A percentile compares a stretch with the other conserved stretches of the same genome.
Conservation (phyloP, 1,140 invertebrate species). For the Orius laevigatus region DNA sequence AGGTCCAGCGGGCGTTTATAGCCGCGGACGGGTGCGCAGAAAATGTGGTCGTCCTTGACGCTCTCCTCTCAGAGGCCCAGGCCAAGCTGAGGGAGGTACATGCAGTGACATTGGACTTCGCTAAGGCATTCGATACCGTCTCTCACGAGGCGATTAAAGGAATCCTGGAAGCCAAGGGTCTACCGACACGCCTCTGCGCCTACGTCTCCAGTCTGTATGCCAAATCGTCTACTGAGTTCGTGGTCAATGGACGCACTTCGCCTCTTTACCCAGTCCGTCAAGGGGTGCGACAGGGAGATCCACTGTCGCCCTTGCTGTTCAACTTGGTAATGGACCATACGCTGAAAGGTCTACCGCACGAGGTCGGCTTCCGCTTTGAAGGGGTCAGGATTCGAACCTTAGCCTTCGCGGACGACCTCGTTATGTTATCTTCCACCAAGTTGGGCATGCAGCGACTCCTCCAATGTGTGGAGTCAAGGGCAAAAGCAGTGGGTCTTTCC, state of each 20-base stretch:
- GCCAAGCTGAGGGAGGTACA: not conserved
- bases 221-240: not conserved
- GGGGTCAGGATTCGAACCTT: constrained; percentile 6
- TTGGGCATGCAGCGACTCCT: no score
- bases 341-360: constrained; percentile 8
- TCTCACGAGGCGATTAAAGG: constrained; percentile 18
- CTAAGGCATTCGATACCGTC: constrained; percentile 26
- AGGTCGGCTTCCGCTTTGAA: not conserved
- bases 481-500: no score
- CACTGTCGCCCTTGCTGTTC: constrained; percentile 23
- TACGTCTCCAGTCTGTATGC: not conserved
- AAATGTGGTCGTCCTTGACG: not conserved
- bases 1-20: not conserved
- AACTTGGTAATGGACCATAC: constrained; percentile 23
- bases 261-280: no score
- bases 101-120: constrained; percentile 20
- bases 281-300: constrained; percentile 26
- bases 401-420: constrained; percentile 15
- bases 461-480: no score
- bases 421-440: no score
- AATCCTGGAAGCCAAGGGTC: constrained; percentile 12
- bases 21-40: not conserved
- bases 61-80: not conserved
- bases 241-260: not conserved
- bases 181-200: not conserved